A percentile compares a stretch with the other conserved stretches of the same genome.
These are phyloP conservation scores for Halcyon badia DNA, from an alignment of 2,797 vertebrate genomes.

Conservation along the genomic window DNA sequence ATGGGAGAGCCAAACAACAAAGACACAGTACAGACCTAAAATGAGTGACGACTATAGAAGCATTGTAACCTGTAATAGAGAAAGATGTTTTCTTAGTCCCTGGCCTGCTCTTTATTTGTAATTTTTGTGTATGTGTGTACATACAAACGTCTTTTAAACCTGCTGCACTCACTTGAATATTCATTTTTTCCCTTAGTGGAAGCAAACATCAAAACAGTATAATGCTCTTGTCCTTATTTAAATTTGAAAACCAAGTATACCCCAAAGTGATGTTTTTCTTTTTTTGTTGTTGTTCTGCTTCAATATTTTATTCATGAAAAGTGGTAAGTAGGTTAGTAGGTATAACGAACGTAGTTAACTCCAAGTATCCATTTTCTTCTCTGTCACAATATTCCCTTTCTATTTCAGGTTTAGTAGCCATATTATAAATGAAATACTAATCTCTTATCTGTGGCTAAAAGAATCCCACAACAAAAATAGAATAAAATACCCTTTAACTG, in stretches of 20 bases:
- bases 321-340: constrained; percentile 40
- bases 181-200: neutral
- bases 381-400: neutral
- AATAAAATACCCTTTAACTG: neutral
- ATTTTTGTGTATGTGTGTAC: neutral
- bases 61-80: neutral
- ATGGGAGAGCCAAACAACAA: neutral
- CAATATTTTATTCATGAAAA: constrained; percentile 50
- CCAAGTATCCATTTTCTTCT: neutral
- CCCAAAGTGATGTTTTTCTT: neutral
- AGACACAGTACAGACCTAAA: neutral
- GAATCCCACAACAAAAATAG: neutral
- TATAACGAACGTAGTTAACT: neutral
- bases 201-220: neutral
- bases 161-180: neutral
- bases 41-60: neutral
- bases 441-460: neutral
- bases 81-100: neutral
- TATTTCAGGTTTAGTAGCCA: neutral
- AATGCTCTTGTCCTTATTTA: neutral
- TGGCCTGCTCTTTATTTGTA: neutral
- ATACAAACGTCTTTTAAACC: neutral
- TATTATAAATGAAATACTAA: neutral
- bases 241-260: neutral
- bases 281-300: neutral